Evolutionary conservation across 30 jellyfish, hydroid and myxozoan genomes (phyloP).

Genomic region (Hydra vulgaris): DNA sequence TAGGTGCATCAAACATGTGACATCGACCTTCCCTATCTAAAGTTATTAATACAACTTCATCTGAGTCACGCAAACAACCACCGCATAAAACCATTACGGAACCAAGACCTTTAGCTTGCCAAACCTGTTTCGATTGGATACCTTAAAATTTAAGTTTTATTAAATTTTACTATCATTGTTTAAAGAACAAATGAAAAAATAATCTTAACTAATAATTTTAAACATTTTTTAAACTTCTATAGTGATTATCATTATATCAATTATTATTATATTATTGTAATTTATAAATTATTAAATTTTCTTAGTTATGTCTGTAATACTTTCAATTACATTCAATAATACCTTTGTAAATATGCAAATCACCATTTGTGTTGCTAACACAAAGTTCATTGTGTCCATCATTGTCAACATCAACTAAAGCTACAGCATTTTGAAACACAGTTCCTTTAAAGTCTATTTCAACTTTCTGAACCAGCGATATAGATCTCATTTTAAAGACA

Average conservation of each 20-base stretch:
- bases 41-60: constrained; percentile 10
- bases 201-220: too few relatives aligned
- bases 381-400: constrained; percentile 76
- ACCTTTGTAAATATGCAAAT: constrained; percentile 64
- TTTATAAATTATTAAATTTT: too few relatives aligned
- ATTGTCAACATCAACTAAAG: constrained; percentile 75
- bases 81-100: constrained; percentile 22
- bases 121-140: constrained; percentile 15
- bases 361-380: constrained; percentile 68
- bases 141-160: background rate
- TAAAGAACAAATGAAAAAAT: too few relatives aligned
- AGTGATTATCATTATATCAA: too few relatives aligned
- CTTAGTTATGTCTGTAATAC: too few relatives aligned
- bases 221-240: background rate
- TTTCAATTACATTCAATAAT: too few relatives aligned
- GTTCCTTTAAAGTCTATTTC: constrained; percentile 78
- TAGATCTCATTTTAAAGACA: constrained; percentile 35
- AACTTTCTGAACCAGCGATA: constrained; percentile 58
- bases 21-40: constrained; percentile 20
- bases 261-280: too few relatives aligned
- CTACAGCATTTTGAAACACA: constrained; percentile 55
- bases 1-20: constrained; percentile 15
- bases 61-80: constrained; percentile 8
- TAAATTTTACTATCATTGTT: background rate
- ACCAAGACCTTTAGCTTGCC: constrained; percentile 13